Evolutionary conservation across 2,888 invertebrate genomes (phyloP).

Genomic region (Xanthostigma xanthostigma): DNA sequence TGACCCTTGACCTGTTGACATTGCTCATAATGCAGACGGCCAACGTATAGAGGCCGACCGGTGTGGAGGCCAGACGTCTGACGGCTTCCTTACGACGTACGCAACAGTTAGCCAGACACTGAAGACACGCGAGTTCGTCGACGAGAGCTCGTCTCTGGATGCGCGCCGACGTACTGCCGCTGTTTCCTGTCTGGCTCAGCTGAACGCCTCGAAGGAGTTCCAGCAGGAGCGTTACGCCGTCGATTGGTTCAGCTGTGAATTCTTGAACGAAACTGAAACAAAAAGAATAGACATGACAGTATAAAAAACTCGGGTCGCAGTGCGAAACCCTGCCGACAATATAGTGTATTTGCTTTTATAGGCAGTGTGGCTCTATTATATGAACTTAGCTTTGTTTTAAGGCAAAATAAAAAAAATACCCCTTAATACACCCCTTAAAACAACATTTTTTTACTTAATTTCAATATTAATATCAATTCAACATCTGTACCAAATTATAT

Average conservation of each 20-base stretch:
- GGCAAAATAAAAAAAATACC: no score
- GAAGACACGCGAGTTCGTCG: slow-evolving; percentile 80
- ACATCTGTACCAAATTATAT: no score
- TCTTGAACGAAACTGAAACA: slow-evolving; percentile 77
- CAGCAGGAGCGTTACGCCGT: slow-evolving; percentile 70
- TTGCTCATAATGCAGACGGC: slow-evolving; percentile 81
- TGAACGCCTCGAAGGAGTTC: slow-evolving; percentile 79
- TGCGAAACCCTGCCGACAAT: no score
- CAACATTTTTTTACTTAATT: no score
- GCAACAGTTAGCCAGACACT: slow-evolving; percentile 71
- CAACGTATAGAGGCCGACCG: slow-evolving; percentile 69
- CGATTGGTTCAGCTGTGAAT: slow-evolving; percentile 74
- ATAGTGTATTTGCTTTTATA: no score
- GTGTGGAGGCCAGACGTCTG: slow-evolving; percentile 56
- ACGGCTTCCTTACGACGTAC: slow-evolving; percentile 67
- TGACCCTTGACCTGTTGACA: slow-evolving; percentile 67
- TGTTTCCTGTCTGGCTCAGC: slow-evolving; percentile 52
- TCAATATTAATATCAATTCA: no score
- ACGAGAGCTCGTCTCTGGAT: slow-evolving; percentile 59
- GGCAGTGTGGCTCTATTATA: no score
- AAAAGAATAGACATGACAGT: no score
- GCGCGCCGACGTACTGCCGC: slow-evolving; percentile 21
- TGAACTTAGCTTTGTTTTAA: no score
- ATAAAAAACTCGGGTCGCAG: no score
- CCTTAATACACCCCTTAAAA: no score